Evolutionary conservation across 2,888 invertebrate genomes (phyloP).

Genomic region (Bombylius discolor): DNA sequence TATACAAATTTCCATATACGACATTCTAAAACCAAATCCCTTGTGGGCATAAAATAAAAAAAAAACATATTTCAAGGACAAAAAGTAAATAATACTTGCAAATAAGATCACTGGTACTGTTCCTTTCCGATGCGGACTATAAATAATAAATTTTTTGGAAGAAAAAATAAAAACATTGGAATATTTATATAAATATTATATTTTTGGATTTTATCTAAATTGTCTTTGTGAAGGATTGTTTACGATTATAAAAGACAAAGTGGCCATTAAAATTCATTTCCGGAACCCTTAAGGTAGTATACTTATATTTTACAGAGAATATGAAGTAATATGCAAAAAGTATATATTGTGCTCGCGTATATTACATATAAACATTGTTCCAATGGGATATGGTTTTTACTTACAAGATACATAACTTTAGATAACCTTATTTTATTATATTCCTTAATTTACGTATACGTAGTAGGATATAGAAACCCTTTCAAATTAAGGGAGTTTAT

Average conservation of each 20-base stretch:
- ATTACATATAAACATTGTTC: background rate
- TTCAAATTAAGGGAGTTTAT: conserved; percentile 6
- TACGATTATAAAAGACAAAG: conserved; percentile 13
- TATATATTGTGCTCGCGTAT: background rate
- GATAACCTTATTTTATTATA: conserved; percentile 11
- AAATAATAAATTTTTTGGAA: too few species aligned
- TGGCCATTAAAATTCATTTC: conserved; percentile 15
- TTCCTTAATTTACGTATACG: conserved; percentile 2
- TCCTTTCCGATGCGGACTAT: too few species aligned
- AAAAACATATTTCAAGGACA: background rate
- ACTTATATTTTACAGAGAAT: too few species aligned
- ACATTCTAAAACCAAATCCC: background rate
- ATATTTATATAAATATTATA: background rate
- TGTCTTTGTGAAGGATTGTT: conserved; percentile 12
- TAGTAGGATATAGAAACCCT: background rate
- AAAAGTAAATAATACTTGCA: background rate
- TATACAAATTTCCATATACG: too few species aligned
- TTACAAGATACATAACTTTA: conserved; percentile 6
- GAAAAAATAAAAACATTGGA: too few species aligned
- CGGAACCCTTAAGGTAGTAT: conserved; percentile 1
- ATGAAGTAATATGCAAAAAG: too few species aligned
- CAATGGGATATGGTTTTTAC: background rate
- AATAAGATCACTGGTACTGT: too few species aligned
- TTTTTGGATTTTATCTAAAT: conserved; percentile 12
- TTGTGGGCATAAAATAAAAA: background rate